Evolutionary conservation across 2,113 vertebrate genomes (phyloP).

Genomic region (Megaceryle maxima): DNA sequence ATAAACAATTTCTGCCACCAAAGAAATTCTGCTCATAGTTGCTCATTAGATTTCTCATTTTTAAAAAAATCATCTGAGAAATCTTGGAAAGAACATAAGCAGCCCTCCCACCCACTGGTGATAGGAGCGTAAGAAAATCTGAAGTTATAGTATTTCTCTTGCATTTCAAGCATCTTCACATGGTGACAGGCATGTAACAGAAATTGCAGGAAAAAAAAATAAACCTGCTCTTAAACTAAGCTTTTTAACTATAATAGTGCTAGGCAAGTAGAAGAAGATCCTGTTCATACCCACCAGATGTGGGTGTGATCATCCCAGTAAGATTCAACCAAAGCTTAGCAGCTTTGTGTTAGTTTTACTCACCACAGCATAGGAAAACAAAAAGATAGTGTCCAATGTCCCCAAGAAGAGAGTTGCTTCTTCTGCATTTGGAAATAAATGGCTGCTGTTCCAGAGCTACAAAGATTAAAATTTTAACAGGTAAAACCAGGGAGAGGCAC

Average conservation of each 20-base stretch:
- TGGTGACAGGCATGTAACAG: background rate
- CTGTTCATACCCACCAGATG: background rate
- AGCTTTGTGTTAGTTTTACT: conserved; percentile 52
- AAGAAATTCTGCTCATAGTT: background rate
- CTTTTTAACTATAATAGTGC: background rate
- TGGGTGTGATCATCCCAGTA: background rate
- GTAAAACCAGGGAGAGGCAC: background rate
- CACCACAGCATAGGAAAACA: conserved; percentile 97
- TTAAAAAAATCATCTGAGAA: background rate
- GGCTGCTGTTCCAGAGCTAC: conserved; percentile 87
- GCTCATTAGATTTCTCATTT: background rate
- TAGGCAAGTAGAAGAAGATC: background rate
- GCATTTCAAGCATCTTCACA: background rate
- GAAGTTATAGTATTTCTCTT: background rate
- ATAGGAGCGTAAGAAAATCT: background rate
- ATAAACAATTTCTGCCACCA: background rate
- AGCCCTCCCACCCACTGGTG: background rate
- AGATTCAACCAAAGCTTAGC: background rate
- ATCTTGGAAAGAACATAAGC: background rate
- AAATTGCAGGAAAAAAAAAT: background rate
- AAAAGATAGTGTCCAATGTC: conserved; percentile 90
- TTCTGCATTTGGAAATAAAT: conserved; percentile 80
- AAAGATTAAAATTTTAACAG: background rate
- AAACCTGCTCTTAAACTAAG: background rate
- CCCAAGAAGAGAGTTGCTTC: conserved; percentile 93